Percentiles rank a stretch among this genome's conserved stretches.
phyloP scores from a whole-genome alignment of 2,888 invertebrate genomes.

The Polydrusus cervinus region DNA sequence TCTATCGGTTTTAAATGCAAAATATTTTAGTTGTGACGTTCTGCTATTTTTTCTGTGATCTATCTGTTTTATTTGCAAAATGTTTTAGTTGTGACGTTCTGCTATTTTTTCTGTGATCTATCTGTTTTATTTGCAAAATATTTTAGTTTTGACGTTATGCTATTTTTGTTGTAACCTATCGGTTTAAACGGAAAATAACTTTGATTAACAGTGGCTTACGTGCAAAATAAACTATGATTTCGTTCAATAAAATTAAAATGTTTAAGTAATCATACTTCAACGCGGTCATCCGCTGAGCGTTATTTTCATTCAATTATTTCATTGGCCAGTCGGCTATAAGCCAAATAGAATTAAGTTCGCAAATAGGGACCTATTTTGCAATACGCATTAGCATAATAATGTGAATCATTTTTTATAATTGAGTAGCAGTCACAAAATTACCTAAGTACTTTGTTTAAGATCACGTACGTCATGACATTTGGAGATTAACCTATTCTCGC shows the following conservation, averaged over 20 bases:
- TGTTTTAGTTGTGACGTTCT: too few species aligned
- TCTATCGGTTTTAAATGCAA: too few species aligned
- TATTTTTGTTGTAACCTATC: too few species aligned
- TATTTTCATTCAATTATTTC: slow-evolving; percentile 24
- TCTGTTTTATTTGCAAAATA: too few species aligned
- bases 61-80: too few species aligned
- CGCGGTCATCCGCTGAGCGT: slow-evolving; percentile 32
- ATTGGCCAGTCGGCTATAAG: slow-evolving; percentile 32
- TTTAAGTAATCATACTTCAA: slow-evolving; percentile 28
- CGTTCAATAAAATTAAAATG: slow-evolving; percentile 32
- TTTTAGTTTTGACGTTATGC: too few species aligned
- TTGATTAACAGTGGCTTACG: slow-evolving; percentile 24
- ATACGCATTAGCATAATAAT: slow-evolving; percentile 13
- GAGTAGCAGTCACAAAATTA: neutral
- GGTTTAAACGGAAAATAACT: too few species aligned
- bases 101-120: too few species aligned
- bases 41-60: too few species aligned
- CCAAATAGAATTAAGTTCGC: slow-evolving; percentile 32
- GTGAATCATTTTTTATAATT: slow-evolving; percentile 16
- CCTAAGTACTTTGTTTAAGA: neutral
- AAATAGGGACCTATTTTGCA: slow-evolving; percentile 36
- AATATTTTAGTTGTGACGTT: too few species aligned
- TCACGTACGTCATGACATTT: neutral
- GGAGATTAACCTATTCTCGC: neutral
- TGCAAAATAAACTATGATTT: slow-evolving; percentile 22